Evolutionary conservation across 2,888 invertebrate species (phyloP), one percentile per base, ranked within the genome.

Genomic region (Orthonychiurus folsomi): DNA sequence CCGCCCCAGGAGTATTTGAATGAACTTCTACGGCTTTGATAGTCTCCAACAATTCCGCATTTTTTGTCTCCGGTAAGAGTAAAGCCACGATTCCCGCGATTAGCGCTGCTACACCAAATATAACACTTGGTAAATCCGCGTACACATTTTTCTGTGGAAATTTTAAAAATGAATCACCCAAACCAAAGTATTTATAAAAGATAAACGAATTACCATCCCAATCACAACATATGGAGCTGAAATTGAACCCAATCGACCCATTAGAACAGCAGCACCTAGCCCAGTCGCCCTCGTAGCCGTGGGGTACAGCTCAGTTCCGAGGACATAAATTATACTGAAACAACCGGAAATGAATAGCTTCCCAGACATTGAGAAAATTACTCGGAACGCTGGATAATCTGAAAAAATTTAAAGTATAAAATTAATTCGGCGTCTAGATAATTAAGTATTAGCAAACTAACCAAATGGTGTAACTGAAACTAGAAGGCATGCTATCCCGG

Each of bases 261-360:
- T 65, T 56, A 71, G 50, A 26, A 60, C 63, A 21, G 65, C 65
- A 20, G 60, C 25, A 1, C 65, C 65, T 2, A 65, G 55, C 0
- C 70, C 72, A 0, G 72, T 72, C 3, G 66, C 71, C 48, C 73
- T 24, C 2, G 54, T 59, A n/a, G 67, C 57, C 3, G 71, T 71
- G 18, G 71, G 71, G 37, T 70, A 71, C 2, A 71, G 57, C 55
- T 71, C 71, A 26, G 71, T 67, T 55, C 69, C 71, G 18, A 71
- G 56, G 20, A 71, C 56, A 54, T 71, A 71, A 50, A 71, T 61
- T 18, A 71, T 65, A 3, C 64, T 68, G 55, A 71, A 71, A 3
- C 65, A 63, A 18, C 66, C 63, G 1, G 69, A 61, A 28, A 71
- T 65, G 61, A 66, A 70, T 18, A 71, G 52, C 63, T 73, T 73